Conservation (phyloP, 2,113 vertebrate genomes). For the Aix galericulata region DNA sequence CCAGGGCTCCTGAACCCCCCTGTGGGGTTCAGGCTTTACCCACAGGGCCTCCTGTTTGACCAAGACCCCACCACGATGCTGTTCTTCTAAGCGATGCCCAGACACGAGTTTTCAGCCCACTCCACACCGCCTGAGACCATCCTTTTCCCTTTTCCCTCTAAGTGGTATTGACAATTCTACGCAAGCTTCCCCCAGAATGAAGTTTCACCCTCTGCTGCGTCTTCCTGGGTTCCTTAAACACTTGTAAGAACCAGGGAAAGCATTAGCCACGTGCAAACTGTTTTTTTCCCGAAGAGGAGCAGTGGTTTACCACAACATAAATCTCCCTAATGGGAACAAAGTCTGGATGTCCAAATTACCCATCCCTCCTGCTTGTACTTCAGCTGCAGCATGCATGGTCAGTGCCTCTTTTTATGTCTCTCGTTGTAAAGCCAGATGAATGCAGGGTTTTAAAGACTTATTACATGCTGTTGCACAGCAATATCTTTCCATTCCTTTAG, state of each 20-base stretch:
- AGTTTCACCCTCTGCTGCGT: not conserved
- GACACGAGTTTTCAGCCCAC: not conserved
- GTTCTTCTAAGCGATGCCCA: not conserved
- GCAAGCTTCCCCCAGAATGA: not conserved
- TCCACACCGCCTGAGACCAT: not conserved
- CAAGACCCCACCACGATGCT: not conserved
- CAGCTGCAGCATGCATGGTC: not conserved
- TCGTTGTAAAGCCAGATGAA: not conserved
- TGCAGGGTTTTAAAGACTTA: not conserved
- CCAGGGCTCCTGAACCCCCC: not conserved
- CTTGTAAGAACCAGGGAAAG: fast-evolving
- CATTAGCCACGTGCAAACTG: not conserved
- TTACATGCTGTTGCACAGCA: not conserved
- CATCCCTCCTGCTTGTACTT: not conserved
- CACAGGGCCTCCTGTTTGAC: not conserved
- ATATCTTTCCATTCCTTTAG: not conserved
- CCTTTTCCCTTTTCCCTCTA: not conserved
- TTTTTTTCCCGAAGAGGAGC: not conserved
- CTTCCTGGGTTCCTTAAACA: not conserved
- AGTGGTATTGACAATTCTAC: not conserved
- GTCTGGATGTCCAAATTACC: not conserved
- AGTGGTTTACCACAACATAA: not conserved
- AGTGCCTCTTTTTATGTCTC: not conserved
- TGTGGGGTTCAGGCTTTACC: not conserved
- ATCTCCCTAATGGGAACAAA: not conserved